Conservation (phyloP, 2,888 invertebrate species). For the Amblyjoppa proteus region DNA sequence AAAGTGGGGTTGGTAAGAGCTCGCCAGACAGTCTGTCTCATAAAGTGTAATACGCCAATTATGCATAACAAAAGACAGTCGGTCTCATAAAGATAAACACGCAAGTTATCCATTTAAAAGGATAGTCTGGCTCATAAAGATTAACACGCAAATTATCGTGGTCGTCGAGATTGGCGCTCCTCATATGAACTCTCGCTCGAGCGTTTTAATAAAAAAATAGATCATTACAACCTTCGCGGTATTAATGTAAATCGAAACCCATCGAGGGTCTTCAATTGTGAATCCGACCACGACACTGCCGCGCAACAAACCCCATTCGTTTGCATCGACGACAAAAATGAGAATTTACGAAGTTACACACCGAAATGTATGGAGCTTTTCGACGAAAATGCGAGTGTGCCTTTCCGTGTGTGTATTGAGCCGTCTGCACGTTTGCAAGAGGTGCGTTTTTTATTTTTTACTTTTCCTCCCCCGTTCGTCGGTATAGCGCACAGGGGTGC, state of each 20-base stretch:
- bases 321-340: conserved; percentile 57
- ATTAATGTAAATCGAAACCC: conserved; percentile 43
- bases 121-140: too few relatives aligned
- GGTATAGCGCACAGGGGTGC: conserved; percentile 54
- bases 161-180: too few relatives aligned
- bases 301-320: conserved; percentile 40
- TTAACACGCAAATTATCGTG: too few relatives aligned
- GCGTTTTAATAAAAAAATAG: too few relatives aligned
- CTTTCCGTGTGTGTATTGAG: conserved; percentile 17
- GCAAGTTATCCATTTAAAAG: too few relatives aligned
- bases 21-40: too few relatives aligned
- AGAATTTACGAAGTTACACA: conserved; percentile 59
- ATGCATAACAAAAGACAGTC: too few relatives aligned
- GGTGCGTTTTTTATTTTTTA: conserved; percentile 20
- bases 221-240: conserved; percentile 15
- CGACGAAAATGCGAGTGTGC: not conserved
- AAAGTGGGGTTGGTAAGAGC: too few relatives aligned
- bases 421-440: conserved; percentile 28
- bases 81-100: too few relatives aligned
- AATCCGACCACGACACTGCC: conserved; percentile 19
- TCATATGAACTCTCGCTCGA: too few relatives aligned
- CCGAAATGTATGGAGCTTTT: conserved; percentile 20
- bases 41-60: too few relatives aligned
- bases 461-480: conserved; percentile 42
- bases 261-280: conserved; percentile 30